phyloP scores from a whole-genome alignment of 2,113 vertebrate species.

The Forbesichthys agassizii region DNA sequence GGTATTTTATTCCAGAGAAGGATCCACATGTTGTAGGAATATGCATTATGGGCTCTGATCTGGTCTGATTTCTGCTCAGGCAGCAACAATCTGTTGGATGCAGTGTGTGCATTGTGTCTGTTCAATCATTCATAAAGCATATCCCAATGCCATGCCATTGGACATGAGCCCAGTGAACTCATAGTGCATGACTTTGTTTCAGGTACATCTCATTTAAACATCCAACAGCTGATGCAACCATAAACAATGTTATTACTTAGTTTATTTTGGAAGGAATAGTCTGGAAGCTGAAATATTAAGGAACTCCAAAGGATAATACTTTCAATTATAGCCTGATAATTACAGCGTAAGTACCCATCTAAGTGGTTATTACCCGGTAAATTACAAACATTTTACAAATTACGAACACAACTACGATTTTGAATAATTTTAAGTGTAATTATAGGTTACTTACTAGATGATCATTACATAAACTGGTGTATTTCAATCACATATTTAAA shows the following conservation, averaged over 20 bases:
- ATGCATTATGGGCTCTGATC: slow-evolving; percentile 17
- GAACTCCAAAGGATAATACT: not conserved
- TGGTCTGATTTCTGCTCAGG: slow-evolving; percentile 8
- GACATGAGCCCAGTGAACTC: not conserved
- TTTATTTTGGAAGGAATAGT: not conserved
- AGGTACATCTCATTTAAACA: slow-evolving; percentile 10
- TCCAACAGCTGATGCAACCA: slow-evolving; percentile 1
- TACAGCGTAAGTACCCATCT: no score
- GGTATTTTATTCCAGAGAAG: not conserved
- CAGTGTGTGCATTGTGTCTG: slow-evolving; percentile 1
- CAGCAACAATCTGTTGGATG: slow-evolving; percentile 11
- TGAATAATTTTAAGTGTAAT: no score
- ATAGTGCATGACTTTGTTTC: slow-evolving; percentile 10
- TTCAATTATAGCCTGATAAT: no score
- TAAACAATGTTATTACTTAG: not conserved
- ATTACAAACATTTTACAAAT: no score
- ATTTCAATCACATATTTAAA: no score
- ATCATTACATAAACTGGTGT: no score
- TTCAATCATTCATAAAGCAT: slow-evolving; percentile 21
- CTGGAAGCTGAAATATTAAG: not conserved
- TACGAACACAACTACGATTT: no score
- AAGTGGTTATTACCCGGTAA: no score
- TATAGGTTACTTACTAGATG: no score
- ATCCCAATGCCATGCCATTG: not conserved
- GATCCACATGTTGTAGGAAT: slow-evolving; percentile 32